phyloP scores from a whole-genome alignment of 2,113 vertebrate species.

The Sakesphorus luctuosus region DNA sequence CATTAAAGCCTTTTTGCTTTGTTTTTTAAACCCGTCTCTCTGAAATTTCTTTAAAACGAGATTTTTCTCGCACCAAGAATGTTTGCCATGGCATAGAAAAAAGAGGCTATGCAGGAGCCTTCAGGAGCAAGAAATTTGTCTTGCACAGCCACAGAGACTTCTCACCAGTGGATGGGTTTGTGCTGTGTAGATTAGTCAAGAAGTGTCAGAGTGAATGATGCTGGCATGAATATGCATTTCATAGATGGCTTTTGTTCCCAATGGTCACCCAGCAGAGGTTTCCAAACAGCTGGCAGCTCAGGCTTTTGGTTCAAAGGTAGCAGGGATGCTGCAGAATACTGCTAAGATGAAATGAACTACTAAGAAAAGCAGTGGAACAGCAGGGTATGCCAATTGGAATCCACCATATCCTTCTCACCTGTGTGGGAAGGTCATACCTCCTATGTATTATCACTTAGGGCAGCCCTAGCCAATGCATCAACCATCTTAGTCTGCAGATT shows the following conservation, averaged over 20 bases:
- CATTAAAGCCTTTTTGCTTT: no score
- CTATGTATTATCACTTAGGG: background rate
- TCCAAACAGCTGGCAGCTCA: background rate
- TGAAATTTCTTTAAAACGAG: no score
- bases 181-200: background rate
- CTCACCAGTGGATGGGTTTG: background rate
- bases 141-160: background rate
- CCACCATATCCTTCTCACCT: background rate
- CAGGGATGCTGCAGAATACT: background rate
- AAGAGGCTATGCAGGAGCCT: background rate
- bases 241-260: background rate
- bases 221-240: background rate
- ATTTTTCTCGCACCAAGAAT: background rate
- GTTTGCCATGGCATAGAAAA: background rate
- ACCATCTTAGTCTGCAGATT: background rate
- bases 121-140: background rate
- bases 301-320: background rate
- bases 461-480: background rate
- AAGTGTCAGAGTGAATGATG: rapidly evolving
- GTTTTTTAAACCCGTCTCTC: no score
- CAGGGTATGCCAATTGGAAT: background rate
- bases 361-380: background rate
- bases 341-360: background rate
- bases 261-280: background rate
- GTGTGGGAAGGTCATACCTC: background rate